These are phyloP conservation scores for Dendrolimus houi DNA, from an alignment of 2,888 invertebrate species.

Conservation along the genomic window DNA sequence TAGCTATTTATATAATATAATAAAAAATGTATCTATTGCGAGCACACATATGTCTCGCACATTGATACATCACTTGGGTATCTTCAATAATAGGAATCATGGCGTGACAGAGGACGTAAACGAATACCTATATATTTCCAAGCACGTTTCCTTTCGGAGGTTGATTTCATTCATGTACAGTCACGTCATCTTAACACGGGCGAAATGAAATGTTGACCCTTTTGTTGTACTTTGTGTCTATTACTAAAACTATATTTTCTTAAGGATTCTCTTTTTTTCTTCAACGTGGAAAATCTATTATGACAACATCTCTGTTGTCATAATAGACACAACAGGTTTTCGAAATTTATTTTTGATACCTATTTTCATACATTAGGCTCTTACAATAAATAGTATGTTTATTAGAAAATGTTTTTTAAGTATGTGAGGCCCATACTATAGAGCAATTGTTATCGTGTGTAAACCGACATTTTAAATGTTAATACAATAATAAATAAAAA, in stretches of 20 bases:
- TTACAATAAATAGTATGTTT: no score
- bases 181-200: conserved; percentile 37
- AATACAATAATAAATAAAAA: no score
- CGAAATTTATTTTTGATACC: no score
- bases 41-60: background rate
- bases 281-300: no score
- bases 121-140: conserved; percentile 1
- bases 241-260: conserved; percentile 44
- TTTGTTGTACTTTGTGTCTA: conserved; percentile 40
- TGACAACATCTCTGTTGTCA: no score
- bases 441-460: no score
- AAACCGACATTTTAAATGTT: no score
- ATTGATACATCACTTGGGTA: background rate
- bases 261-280: conserved; percentile 50
- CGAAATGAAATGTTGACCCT: conserved; percentile 49
- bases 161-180: conserved; percentile 33
- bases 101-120: conserved; percentile 3
- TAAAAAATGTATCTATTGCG: background rate
- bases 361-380: no score
- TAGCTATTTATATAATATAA: background rate
- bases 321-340: no score
- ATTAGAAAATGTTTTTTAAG: no score
- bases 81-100: conserved; percentile 4
- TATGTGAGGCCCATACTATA: no score
- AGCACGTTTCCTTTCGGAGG: conserved; percentile 2